Base-by-base conservation (phyloP, 2,888 invertebrate species). In the Dasypolia templi region DNA sequence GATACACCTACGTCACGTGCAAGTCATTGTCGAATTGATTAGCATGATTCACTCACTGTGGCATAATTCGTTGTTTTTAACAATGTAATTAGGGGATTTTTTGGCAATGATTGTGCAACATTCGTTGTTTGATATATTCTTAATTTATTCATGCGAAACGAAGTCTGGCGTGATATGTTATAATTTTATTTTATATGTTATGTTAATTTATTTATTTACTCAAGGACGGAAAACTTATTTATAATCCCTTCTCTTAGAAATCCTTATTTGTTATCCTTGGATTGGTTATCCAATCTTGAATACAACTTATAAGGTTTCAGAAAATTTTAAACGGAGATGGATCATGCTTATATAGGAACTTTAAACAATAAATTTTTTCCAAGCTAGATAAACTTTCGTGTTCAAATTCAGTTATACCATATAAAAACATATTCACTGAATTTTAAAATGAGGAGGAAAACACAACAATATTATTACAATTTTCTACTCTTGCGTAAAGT, bases 401-500 rank as follows among this genome's bases (percentile, higher is more conserved):
- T 26, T 29, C n/a, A 44, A 7, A 39, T 53, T 53, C 9, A 32
- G 70, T 51, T 29, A 42, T n/a, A 29, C n/a, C 7, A 32, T 11
- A 19, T 22, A 11, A 39, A 39, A 29, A 53, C 22, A 42, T 46
- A 49, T 51, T 66, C 64, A 29, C 12, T 22, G n/a, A 65, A 65
- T 29, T 22, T n/a, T 35, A 51, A 58, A 11, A 53, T 0, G 26
- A 75, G 58, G 55, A 85, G 83, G 83, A 84, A 87, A 87, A 79
- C 65, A 19, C 39, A 35, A 53, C 49, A 51, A 35, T 51, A 65
- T 58, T 51, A 53, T 59, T 59, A 70, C 61, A 63, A 75, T 82
- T 75, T 81, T 68, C 66, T 67, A 72, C 4, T 82, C 79, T 75
- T 79, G 86, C 81, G 84, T 78, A 63, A 77, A 75, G 55, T 73